Conservation (phyloP, 23 tunicate species). For the Halocynthia aurantium region DNA sequence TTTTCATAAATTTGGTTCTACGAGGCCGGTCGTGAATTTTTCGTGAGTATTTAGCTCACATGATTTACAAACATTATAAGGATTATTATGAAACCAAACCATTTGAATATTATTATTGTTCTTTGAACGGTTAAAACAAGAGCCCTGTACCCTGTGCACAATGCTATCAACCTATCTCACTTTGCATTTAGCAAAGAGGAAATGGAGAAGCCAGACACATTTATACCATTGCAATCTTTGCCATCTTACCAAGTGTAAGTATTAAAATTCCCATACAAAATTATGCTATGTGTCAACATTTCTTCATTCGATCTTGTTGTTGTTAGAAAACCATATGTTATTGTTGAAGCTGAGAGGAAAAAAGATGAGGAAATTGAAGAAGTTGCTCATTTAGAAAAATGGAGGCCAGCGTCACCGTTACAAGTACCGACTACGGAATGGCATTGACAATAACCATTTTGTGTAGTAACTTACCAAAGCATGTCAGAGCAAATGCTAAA, state of each 20-base stretch:
- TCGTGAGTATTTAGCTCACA: constrained; percentile 42
- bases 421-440: constrained; percentile 42
- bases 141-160: no score
- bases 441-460: background rate
- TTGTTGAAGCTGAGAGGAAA: constrained; percentile 43
- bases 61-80: no score
- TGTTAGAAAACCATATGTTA: constrained; percentile 50
- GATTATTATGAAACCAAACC: no score
- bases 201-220: constrained; percentile 16
- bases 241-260: constrained; percentile 14
- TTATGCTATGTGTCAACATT: background rate
- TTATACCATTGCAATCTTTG: constrained; percentile 13
- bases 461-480: no score
- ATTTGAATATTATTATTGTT: no score
- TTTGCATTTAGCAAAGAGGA: no score
- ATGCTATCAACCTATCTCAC: no score
- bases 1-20: constrained; percentile 72
- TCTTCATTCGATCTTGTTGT: background rate
- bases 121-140: no score
- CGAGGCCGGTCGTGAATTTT: constrained; percentile 78
- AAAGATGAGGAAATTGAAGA: constrained; percentile 38
- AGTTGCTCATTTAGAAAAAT: constrained; percentile 27
- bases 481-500: no score
- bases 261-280: no score
- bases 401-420: constrained; percentile 81